These are phyloP conservation scores for Scolopax rusticola DNA, from an alignment of 2,797 vertebrate genomes.

Conservation along the genomic window DNA sequence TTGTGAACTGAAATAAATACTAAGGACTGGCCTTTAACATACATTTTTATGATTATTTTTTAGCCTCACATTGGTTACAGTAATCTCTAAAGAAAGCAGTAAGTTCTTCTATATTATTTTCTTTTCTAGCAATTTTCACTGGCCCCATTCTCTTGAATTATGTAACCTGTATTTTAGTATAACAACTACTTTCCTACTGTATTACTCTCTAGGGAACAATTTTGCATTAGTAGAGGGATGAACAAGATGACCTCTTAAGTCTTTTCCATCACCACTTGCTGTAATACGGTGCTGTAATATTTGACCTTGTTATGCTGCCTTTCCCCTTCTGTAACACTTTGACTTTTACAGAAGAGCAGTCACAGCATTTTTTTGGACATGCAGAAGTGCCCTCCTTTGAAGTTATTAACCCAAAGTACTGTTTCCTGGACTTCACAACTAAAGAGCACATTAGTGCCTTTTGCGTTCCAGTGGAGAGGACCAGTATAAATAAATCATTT, in stretches of 20 bases:
- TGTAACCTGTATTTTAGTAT: constrained; percentile 25
- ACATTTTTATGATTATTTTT: neutral
- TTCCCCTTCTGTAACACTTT: constrained; percentile 38
- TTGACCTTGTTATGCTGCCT: constrained; percentile 31
- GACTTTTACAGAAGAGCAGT: constrained; percentile 10
- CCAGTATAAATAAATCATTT: constrained; percentile 25
- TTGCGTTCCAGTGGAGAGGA: constrained; percentile 12
- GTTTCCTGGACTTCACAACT: constrained; percentile 41
- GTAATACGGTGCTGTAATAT: constrained; percentile 51
- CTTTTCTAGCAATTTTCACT: constrained; percentile 40
- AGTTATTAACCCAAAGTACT: neutral
- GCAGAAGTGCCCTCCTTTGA: constrained; percentile 34
- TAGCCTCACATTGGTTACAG: neutral
- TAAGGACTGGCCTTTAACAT: neutral
- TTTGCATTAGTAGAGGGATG: constrained; percentile 39
- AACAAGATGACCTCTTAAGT: constrained; percentile 54
- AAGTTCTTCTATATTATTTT: constrained; percentile 24
- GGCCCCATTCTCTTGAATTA: constrained; percentile 32
- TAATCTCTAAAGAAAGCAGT: constrained; percentile 31
- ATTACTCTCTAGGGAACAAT: constrained; percentile 46
- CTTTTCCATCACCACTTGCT: constrained; percentile 46
- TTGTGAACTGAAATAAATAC: neutral
- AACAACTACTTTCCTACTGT: constrained; percentile 34
- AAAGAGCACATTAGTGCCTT: constrained; percentile 13
- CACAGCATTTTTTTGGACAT: neutral